phyloP scores from a whole-genome alignment of 2,888 invertebrate genomes.

The Pseudococcus longispinus region DNA sequence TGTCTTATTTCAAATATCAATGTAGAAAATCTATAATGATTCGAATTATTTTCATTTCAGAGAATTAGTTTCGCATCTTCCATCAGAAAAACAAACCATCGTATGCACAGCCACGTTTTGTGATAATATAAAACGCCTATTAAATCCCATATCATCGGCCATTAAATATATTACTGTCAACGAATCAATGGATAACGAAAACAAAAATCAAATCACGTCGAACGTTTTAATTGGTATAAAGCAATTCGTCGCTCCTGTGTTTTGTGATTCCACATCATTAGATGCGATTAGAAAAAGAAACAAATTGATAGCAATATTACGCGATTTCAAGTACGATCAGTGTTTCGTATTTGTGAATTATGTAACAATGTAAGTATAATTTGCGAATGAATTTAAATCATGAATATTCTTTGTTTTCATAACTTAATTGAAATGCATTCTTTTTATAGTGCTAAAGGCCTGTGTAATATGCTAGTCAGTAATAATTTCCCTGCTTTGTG shows the following conservation, averaged over 20 bases:
- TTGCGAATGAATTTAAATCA: background rate
- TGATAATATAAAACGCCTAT: constrained; percentile 64
- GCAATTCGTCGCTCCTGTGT: constrained; percentile 76
- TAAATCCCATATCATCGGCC: constrained; percentile 31
- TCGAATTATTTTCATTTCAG: constrained; percentile 63
- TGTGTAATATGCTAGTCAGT: constrained; percentile 58
- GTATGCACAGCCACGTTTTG: constrained; percentile 94
- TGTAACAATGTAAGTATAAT: constrained; percentile 70
- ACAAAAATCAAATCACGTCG: constrained; percentile 60
- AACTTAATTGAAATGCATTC: background rate
- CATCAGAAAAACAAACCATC: constrained; percentile 83
- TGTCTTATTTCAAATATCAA: background rate
- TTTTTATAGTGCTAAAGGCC: constrained; percentile 58
- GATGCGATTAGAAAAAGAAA: constrained; percentile 74
- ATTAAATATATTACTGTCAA: constrained; percentile 49
- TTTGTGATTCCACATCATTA: constrained; percentile 69
- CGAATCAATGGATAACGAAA: constrained; percentile 49
- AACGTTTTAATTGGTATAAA: constrained; percentile 80
- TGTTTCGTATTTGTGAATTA: constrained; percentile 91
- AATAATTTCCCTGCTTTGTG: constrained; percentile 57
- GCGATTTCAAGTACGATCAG: constrained; percentile 81
- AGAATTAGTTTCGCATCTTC: constrained; percentile 76
- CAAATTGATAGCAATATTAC: constrained; percentile 73
- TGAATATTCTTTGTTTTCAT: constrained; percentile 10
- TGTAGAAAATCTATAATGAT: background rate